A percentile compares a stretch with the other conserved stretches of the same genome.
Conservation (phyloP, 2,888 invertebrate genomes). For the Oxytorus armatus region DNA sequence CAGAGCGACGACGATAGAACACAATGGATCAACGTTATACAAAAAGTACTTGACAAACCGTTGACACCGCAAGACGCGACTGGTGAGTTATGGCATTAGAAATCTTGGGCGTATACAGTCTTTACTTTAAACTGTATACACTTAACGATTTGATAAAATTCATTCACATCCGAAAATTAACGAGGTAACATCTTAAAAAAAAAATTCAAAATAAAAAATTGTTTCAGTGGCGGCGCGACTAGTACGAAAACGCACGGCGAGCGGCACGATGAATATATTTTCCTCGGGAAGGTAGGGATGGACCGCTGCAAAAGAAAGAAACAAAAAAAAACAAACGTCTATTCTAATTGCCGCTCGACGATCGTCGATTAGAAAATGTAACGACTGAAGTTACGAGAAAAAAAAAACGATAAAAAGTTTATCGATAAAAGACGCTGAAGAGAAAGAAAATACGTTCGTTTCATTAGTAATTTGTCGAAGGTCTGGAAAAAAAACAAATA, state of each 20-base stretch:
- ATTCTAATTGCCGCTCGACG: constrained; percentile 72
- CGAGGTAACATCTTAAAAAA: background rate
- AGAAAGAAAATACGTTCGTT: constrained; percentile 27
- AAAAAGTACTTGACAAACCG: constrained; percentile 90
- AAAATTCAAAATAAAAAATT: constrained; percentile 45
- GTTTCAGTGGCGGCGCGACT: constrained; percentile 90
- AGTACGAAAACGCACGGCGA: constrained; percentile 89
- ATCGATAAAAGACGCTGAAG: constrained; percentile 47
- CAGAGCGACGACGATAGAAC: constrained; percentile 91
- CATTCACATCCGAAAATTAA: too few species aligned
- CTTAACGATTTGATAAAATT: too few species aligned
- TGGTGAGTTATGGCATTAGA: constrained; percentile 86
- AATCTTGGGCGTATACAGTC: too few species aligned
- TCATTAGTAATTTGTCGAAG: constrained; percentile 37
- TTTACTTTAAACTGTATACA: too few species aligned
- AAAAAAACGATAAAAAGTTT: constrained; percentile 32
- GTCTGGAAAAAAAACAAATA: constrained; percentile 67
- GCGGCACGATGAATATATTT: constrained; percentile 91
- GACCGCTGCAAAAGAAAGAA: constrained; percentile 72
- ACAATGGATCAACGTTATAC: constrained; percentile 92
- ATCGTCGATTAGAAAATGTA: constrained; percentile 57
- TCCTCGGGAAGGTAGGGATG: constrained; percentile 89
- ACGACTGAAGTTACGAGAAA: constrained; percentile 36
- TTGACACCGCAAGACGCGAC: constrained; percentile 92
- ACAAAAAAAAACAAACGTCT: constrained; percentile 70